phyloP scores from a whole-genome alignment of 2,888 invertebrate genomes.

The Polydrusus cervinus region DNA sequence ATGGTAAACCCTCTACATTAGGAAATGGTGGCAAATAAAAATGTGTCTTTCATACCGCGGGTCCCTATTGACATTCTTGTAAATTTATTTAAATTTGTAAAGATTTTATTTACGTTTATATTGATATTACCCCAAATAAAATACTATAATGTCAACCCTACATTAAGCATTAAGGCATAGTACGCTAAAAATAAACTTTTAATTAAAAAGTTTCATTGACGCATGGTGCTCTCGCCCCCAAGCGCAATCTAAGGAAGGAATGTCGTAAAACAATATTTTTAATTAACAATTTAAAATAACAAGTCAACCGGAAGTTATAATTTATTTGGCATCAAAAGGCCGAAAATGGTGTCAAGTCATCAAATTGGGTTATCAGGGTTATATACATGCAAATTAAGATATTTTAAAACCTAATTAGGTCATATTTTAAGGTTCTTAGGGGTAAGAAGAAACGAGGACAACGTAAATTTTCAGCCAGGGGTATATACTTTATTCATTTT shows the following conservation, averaged over 20 bases:
- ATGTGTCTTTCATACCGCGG: too few species aligned
- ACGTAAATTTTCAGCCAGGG: too few species aligned
- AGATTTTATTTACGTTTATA: neutral
- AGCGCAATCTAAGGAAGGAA: neutral
- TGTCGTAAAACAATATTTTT: conserved; percentile 1
- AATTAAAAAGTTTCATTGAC: conserved; percentile 6
- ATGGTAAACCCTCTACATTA: too few species aligned
- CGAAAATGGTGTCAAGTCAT: neutral
- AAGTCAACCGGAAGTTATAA: neutral
- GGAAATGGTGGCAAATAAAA: too few species aligned
- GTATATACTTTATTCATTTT: too few species aligned
- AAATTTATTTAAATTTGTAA: too few species aligned
- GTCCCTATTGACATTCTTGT: too few species aligned
- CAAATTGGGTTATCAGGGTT: neutral
- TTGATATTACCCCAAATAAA: neutral
- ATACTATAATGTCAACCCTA: neutral
- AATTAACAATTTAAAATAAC: neutral
- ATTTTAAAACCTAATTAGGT: too few species aligned
- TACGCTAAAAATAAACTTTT: conserved; percentile 1
- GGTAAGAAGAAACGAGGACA: too few species aligned
- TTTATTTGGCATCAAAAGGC: neutral
- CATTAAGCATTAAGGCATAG: neutral
- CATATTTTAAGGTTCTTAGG: too few species aligned
- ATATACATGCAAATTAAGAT: neutral
- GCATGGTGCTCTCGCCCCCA: neutral